Conservation (phyloP, 2,888 invertebrate species). For the Drosophila prostipennis region DNA sequence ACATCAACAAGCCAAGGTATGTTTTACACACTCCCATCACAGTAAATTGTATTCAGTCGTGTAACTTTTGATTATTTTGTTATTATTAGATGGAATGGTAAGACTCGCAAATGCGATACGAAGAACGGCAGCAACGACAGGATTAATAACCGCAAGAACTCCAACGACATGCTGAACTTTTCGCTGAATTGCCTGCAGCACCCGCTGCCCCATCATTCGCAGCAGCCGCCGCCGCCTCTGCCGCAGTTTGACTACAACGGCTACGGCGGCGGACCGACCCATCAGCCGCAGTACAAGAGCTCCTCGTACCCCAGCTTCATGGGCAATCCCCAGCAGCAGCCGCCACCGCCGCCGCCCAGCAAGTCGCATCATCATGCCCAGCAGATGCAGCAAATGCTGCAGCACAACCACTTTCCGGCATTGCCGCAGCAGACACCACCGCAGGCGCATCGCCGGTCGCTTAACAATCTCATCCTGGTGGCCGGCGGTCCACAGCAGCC, state of each 20-base stretch:
- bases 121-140: slow-evolving; percentile 83
- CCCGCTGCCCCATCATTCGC: slow-evolving; percentile 54
- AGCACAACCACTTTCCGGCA: slow-evolving; percentile 73
- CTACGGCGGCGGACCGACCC: slow-evolving; percentile 69
- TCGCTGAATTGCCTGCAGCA: slow-evolving; percentile 73
- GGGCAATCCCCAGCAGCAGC: slow-evolving; percentile 67
- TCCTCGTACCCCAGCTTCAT: slow-evolving; percentile 83
- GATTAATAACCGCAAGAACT: slow-evolving; percentile 83
- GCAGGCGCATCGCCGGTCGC: slow-evolving; percentile 81
- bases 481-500: slow-evolving; percentile 81
- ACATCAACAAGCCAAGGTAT: slow-evolving; percentile 82
- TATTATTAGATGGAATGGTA: slow-evolving; percentile 81
- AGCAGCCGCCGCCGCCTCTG: slow-evolving; percentile 53
- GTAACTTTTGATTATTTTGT: background rate
- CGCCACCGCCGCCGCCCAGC: slow-evolving; percentile 59
- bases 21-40: background rate
- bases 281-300: slow-evolving; percentile 80
- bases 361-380: slow-evolving; percentile 62
- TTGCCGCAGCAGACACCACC: slow-evolving; percentile 75
- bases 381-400: slow-evolving; percentile 73
- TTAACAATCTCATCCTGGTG: slow-evolving; percentile 83
- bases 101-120: slow-evolving; percentile 81
- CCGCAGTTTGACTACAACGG: slow-evolving; percentile 69
- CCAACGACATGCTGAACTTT: slow-evolving; percentile 82
- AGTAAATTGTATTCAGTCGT: background rate